Evolutionary conservation across 1,140 invertebrate species (phyloP), one percentile per base, ranked within the genome.

Genomic region (Ctenoplectra terminalis): DNA sequence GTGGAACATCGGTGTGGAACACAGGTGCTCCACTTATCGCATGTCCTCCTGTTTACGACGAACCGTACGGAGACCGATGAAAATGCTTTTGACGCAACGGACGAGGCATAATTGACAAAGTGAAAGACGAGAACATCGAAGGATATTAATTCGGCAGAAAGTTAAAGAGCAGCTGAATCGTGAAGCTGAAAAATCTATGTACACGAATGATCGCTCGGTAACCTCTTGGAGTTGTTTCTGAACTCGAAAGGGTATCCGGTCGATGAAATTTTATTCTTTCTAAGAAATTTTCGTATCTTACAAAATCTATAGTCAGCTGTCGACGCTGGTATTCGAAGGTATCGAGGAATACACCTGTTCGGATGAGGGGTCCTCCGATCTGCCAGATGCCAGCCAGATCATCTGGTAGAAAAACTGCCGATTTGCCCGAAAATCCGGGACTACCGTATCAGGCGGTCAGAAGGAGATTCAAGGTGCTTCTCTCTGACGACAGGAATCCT

Each of bases 381-480:
- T 81, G 87, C 1, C n/a, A 83, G 86, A 82, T 76, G 74, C 58
- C 50, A 23, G 63, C 31, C 75, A 81, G 86, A 77, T 80, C 79
- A 81, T 86, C 75, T 71, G 84, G 70, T 82, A 92, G 89, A 92
- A 92, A 92, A 92, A 91, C 87, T 91, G 87, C 60, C 87, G 85
- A 91, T 92, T 91, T 90, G 87, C 88, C 90, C 91, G 90, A 92
- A 92, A 92, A 90, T 89, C 90, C 87, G 89, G 90, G 91, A 88
- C 87, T 89, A 77, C 56, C 76, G 84, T 91, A 92, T 58, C 90
- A 90, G 91, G 91, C 71, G 50, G 78, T 11, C 84, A 92, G 88
- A 69, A 92, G 76, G 50, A 48, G 34, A 60, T 43, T 81, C 70
- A 60, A 58, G 63, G 85, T 90, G 70, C 37, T n/a, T 4, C n/a